These are phyloP conservation scores for Lemur catta DNA, from an alignment of 2,797 vertebrate species.

Conservation along the genomic window DNA sequence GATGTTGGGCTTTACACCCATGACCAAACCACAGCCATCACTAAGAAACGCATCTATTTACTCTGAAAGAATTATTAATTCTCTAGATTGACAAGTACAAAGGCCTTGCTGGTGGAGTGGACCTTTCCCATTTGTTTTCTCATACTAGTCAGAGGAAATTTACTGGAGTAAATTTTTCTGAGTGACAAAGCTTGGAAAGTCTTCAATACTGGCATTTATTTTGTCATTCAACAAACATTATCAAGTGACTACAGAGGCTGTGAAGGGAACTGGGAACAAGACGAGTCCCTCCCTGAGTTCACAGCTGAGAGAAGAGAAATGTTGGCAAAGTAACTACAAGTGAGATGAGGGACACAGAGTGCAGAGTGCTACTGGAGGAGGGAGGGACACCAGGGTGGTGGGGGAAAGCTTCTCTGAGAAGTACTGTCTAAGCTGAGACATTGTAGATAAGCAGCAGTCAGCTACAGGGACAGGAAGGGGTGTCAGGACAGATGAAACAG, in stretches of 20 bases:
- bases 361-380: neutral
- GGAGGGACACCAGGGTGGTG: neutral
- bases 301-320: neutral
- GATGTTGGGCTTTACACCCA: neutral
- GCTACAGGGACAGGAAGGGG: neutral
- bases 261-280: neutral
- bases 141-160: neutral
- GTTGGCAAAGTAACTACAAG: neutral
- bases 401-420: neutral
- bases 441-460: neutral
- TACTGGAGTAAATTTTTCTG: conserved; percentile 11
- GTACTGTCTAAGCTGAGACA: neutral
- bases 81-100: conserved; percentile 5
- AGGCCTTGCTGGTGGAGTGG: neutral
- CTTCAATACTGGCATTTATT: neutral
- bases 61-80: neutral
- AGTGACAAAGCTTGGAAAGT: neutral
- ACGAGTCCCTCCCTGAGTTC: neutral
- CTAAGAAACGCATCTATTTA: neutral
- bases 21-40: neutral
- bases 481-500: neutral
- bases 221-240: neutral
- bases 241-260: neutral
- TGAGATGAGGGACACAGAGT: neutral
- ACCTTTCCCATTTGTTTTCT: conserved; percentile 12